Evolutionary conservation across 2,797 vertebrate species (phyloP), one percentile per base, ranked within the genome.

Genomic region (Melanotaenia nigrans): DNA sequence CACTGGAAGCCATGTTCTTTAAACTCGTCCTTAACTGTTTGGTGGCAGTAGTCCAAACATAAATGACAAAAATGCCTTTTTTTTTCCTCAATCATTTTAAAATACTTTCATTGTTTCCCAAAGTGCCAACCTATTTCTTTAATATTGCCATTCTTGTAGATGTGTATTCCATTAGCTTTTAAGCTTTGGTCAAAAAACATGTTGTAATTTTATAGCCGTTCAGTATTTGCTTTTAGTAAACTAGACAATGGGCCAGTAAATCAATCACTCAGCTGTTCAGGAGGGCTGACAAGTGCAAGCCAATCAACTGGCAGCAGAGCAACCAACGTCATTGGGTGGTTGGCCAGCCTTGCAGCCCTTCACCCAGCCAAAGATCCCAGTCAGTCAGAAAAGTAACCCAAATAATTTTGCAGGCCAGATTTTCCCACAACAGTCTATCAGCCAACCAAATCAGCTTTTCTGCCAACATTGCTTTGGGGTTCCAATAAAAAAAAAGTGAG

Each of bases 331-430:
- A 73, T 80, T 77, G 63, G 68, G 71, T 75, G 61, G 71, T 66
- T 45, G 55, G 81, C 85, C 85, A 75, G 69, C 14, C 68, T 56
- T 77, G 55, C 36, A 55, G 38, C 61, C 73, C 33, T 16, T 49
- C 56, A 47, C n/a, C 18, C 54, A 61, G 64, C 68, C 61, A 74
- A 71, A 69, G 61, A 47, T 62, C 61, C 61, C 69, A 66, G 63
- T 68, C 79, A 77, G 79, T 65, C 49, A 67, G 65, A 79, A 71
- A 75, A 83, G 74, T 85, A 71, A 81, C 73, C 65, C 76, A 83
- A 81, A 83, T 76, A 80, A 25, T 79, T 78, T 80, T 65, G 66
- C 60, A 24, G 65, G 58, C 65, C 69, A 62, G 28, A 24, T 53
- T 18, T 78, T 60, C 68, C 60, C 63, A 70, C 64, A 33, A 10